Evolutionary conservation across 2,888 invertebrate genomes (phyloP).

Genomic region (Lobophora halterata): DNA sequence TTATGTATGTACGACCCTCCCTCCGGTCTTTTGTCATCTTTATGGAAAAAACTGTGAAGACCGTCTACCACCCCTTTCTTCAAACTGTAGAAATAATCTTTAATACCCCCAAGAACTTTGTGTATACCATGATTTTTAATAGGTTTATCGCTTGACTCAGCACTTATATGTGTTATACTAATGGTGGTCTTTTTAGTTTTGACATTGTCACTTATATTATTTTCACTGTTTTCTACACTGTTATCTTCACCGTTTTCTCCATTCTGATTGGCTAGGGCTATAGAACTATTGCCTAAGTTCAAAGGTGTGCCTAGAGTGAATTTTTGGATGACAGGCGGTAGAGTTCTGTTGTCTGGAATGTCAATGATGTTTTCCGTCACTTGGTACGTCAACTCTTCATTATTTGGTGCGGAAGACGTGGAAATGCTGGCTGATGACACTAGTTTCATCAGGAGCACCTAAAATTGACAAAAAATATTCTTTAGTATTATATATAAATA

Average conservation of each 20-base stretch:
- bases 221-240: slow-evolving; percentile 7
- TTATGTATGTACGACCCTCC: no score
- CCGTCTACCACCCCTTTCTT: slow-evolving; percentile 43
- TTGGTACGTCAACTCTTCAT: slow-evolving; percentile 39
- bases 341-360: slow-evolving; percentile 47
- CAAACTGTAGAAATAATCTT: slow-evolving; percentile 40
- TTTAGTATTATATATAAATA: no score
- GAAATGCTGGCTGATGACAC: slow-evolving; percentile 10
- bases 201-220: neutral
- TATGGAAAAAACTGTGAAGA: slow-evolving; percentile 41
- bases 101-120: slow-evolving; percentile 38
- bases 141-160: no score
- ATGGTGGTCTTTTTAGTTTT: slow-evolving; percentile 27
- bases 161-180: slow-evolving; percentile 43
- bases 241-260: slow-evolving; percentile 21
- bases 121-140: neutral
- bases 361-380: slow-evolving; percentile 59
- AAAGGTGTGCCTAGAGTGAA: slow-evolving; percentile 40
- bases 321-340: slow-evolving; percentile 43
- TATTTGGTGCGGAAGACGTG: slow-evolving; percentile 4
- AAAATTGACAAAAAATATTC: neutral
- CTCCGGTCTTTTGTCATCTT: no score
- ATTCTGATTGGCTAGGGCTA: slow-evolving; percentile 17
- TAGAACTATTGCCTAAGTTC: slow-evolving; percentile 36
- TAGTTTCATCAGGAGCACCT: slow-evolving; percentile 6